Base-by-base conservation (phyloP, 2,113 vertebrate genomes). In the Tichodroma muraria region DNA sequence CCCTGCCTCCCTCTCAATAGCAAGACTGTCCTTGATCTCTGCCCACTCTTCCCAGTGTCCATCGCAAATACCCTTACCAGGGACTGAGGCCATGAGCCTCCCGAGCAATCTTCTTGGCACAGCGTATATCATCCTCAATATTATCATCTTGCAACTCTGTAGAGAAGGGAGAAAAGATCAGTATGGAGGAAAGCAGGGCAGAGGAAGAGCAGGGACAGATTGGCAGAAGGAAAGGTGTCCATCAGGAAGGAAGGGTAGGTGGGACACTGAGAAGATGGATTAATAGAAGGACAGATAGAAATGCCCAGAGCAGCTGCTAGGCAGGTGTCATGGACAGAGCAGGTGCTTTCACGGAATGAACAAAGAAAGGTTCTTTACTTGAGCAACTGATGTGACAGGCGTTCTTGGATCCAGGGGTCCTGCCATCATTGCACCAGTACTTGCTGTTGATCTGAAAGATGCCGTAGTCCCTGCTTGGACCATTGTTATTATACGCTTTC, bases 401-500 rank as follows among this genome's bases (percentile, higher is more conserved):
- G 6, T 94, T 27, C 16, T 4, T 20, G 56, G 92, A 9, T 18
- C 88, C 88, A 53, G 6, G 0, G 2, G 88, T 88, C 79, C 1
- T 91, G 44, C 92, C 92, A 38, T 91, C 92, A 0, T 91, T 12
- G 19, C 92, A 91, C 73, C 88, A 80, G 73, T 94, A 91, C 61
- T 38, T 44, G 72, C 92, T 94, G 79, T 91, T 94, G 88, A 94
- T 91, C 84, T 91, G 92, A 11, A 91, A 94, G 79, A 91, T 84
- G 38, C 88, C 79, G 0, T 94, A 94, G 83, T 94, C 83, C 61
- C 88, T 83, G 66, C 88, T 94, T 0, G 44, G 30, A 1, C 73
- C 79, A 0, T 87, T 90, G 92, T 88, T 2, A 5, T 84, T 24
- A 9, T 59, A 79, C 0, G 83, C 92, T 9, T 1, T 20, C 0